Conservation (phyloP, 2,113 vertebrate genomes). For the Nettapus auritus region DNA sequence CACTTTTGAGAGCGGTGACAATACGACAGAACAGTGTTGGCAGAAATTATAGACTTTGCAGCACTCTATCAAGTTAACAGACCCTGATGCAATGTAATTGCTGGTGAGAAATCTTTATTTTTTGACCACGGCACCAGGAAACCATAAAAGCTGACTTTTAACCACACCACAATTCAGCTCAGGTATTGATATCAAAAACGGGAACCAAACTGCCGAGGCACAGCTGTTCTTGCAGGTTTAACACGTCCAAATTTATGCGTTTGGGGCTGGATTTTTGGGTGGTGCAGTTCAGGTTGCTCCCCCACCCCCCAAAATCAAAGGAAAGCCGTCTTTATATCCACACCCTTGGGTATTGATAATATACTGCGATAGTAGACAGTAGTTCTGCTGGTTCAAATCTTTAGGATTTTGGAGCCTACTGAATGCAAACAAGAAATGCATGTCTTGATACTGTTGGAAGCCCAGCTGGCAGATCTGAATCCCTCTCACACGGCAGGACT, state of each 20-base stretch:
- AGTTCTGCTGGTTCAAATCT: background rate
- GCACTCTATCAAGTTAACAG: constrained; percentile 11
- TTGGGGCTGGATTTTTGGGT: background rate
- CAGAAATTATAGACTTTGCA: constrained; percentile 47
- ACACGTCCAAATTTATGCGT: constrained; percentile 1
- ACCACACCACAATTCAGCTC: constrained; percentile 5
- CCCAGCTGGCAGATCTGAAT: constrained; percentile 5
- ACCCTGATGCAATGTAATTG: constrained; percentile 25
- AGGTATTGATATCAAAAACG: constrained; percentile 61
- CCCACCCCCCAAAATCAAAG: background rate
- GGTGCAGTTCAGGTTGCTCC: background rate
- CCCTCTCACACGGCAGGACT: constrained; percentile 37
- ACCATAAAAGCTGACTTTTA: constrained; percentile 60
- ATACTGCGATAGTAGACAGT: background rate
- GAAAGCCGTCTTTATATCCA: background rate
- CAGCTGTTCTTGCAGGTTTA: constrained; percentile 41
- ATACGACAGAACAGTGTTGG: constrained; percentile 36
- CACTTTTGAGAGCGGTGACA: constrained; percentile 43
- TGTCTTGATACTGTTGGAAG: background rate
- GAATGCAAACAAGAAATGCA: background rate
- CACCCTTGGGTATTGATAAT: background rate
- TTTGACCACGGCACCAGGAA: constrained; percentile 36
- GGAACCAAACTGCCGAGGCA: constrained; percentile 37
- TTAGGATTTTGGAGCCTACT: background rate
- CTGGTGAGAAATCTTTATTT: constrained; percentile 48